These are phyloP conservation scores for Daptonema setosum DNA, from an alignment of 2,888 invertebrate species.

Conservation along the genomic window DNA sequence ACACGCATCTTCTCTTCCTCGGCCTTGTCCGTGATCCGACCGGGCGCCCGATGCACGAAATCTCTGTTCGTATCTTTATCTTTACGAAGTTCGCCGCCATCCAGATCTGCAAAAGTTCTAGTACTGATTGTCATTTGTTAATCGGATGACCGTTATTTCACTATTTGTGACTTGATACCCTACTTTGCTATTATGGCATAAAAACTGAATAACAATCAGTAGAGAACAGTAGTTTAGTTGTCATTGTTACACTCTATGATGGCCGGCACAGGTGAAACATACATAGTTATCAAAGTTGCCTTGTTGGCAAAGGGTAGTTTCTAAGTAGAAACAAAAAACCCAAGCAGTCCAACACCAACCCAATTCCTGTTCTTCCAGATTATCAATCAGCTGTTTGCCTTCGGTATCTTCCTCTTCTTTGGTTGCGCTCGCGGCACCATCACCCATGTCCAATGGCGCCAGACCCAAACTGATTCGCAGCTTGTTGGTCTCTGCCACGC, in stretches of 20 bases:
- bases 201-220: too few relatives aligned
- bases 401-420: not conserved
- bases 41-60: slow-evolving; percentile 34
- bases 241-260: too few relatives aligned
- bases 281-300: too few relatives aligned
- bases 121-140: too few relatives aligned
- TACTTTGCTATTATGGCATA: too few relatives aligned
- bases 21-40: slow-evolving; percentile 39
- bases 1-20: slow-evolving; percentile 58
- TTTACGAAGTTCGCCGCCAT: slow-evolving; percentile 1
- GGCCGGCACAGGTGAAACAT: too few relatives aligned
- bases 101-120: too few relatives aligned
- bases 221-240: too few relatives aligned
- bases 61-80: slow-evolving; percentile 17
- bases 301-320: too few relatives aligned
- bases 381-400: not conserved
- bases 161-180: too few relatives aligned
- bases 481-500: slow-evolving; percentile 33
- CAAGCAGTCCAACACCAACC: not conserved
- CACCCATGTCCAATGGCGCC: slow-evolving; percentile 54
- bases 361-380: not conserved
- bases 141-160: too few relatives aligned
- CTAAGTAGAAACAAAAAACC: too few relatives aligned
- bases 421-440: not conserved
- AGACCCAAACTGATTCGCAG: slow-evolving; percentile 74